phyloP scores from a whole-genome alignment of 2,888 invertebrate species.

The Rhaphigaster nebulosa region DNA sequence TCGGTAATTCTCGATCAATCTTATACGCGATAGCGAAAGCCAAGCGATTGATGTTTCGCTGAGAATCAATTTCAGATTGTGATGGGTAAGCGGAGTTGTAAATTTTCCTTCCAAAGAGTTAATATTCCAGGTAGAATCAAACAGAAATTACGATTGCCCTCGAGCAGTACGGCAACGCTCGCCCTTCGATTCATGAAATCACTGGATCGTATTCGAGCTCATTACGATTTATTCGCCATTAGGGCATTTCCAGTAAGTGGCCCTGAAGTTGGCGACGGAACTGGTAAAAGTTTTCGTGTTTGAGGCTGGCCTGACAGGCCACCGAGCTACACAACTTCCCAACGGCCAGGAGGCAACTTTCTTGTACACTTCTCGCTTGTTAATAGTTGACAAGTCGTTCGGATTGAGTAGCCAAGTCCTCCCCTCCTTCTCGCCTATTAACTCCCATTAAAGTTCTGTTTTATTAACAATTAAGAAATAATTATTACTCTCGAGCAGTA shows the following conservation, averaged over 20 bases:
- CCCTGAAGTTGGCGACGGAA: conserved; percentile 13
- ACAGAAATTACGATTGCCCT: neutral
- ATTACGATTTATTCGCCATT: conserved; percentile 35
- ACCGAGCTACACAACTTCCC: neutral
- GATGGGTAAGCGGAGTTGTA: neutral
- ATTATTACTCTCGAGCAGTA: neutral
- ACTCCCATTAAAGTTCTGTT: conserved; percentile 6
- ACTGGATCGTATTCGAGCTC: conserved; percentile 16
- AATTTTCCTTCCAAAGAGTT: neutral
- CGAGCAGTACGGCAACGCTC: neutral
- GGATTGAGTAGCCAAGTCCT: neutral
- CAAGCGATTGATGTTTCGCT: neutral
- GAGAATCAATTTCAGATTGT: neutral
- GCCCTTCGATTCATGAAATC: neutral
- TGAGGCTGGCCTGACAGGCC: neutral
- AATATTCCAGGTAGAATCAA: neutral
- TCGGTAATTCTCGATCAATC: too few species aligned
- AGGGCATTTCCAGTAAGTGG: conserved; percentile 28
- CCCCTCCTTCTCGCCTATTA: neutral
- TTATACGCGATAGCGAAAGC: too few species aligned
- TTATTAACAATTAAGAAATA: neutral
- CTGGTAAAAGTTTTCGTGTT: conserved; percentile 43
- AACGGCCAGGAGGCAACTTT: neutral
- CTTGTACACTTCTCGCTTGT: conserved; percentile 35
- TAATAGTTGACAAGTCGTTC: conserved; percentile 26